Conservation (phyloP, 2,797 vertebrate species). For the Cryptoblepharus egeriae region DNA sequence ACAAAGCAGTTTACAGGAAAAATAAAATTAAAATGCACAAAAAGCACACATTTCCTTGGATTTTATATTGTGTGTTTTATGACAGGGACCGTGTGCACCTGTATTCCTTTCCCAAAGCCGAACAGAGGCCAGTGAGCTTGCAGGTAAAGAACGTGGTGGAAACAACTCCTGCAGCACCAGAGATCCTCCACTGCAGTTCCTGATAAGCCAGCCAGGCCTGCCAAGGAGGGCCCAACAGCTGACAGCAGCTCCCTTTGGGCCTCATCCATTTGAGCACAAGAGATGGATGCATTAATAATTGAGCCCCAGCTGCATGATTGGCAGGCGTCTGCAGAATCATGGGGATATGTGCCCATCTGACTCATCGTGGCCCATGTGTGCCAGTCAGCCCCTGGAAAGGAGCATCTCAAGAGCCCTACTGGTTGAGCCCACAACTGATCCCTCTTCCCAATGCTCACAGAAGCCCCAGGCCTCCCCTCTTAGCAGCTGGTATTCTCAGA, state of each 20-base stretch:
- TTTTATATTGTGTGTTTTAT: too few species aligned
- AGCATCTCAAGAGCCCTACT: background rate
- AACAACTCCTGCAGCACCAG: background rate
- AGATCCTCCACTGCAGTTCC: accelerated
- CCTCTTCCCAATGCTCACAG: too few species aligned
- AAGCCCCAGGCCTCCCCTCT: background rate
- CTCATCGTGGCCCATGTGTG: too few species aligned
- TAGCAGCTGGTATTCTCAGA: background rate
- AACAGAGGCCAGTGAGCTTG: background rate
- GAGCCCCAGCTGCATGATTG: background rate
- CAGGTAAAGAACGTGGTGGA: background rate
- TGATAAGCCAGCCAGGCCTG: background rate
- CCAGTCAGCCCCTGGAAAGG: too few species aligned
- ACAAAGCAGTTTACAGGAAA: too few species aligned
- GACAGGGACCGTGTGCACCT: too few species aligned
- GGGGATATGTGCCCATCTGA: background rate
- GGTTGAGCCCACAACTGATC: background rate
- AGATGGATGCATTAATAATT: background rate
- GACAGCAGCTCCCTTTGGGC: background rate
- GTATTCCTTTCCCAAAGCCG: background rate
- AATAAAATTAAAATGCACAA: too few species aligned
- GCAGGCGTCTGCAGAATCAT: background rate
- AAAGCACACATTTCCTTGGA: too few species aligned
- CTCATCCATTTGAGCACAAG: background rate
- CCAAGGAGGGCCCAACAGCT: background rate